Percentiles rank a stretch among this genome's conserved stretches.
Evolutionary conservation across 2,113 vertebrate genomes (phyloP).

Genomic region (Cryptomyrus ogoouensis): DNA sequence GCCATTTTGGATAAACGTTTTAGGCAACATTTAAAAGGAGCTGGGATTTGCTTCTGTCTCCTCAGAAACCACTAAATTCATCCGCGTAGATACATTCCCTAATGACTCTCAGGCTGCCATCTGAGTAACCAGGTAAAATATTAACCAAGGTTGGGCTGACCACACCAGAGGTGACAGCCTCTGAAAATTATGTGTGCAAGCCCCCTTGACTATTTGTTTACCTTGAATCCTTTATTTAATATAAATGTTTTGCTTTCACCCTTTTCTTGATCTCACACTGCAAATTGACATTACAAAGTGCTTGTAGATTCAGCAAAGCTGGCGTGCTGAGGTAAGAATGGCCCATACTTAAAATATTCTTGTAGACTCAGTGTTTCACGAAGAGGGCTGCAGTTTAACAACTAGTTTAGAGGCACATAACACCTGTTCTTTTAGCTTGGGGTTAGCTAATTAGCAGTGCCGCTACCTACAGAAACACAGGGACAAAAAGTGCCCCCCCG

Average conservation of each 20-base stretch:
- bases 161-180: not conserved
- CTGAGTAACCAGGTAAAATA: not conserved
- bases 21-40: not conserved
- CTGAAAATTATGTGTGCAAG: not conserved
- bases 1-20: not conserved
- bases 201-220: not conserved
- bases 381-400: not conserved
- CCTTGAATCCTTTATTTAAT: not conserved
- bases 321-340: not conserved
- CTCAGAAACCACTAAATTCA: not conserved
- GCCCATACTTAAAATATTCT: not conserved
- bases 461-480: conserved; percentile 36
- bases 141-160: not conserved
- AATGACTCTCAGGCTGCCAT: not conserved
- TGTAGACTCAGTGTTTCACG: not conserved
- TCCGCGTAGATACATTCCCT: not conserved
- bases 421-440: not conserved
- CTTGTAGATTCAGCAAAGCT: not conserved
- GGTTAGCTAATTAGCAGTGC: conserved; percentile 8
- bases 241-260: not conserved
- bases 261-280: not conserved
- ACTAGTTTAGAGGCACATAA: not conserved
- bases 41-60: not conserved
- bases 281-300: not conserved
- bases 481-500: conserved; percentile 47